These are phyloP conservation scores for Aphodius granarius DNA, from an alignment of 2,888 invertebrate genomes.

Conservation along the genomic window DNA sequence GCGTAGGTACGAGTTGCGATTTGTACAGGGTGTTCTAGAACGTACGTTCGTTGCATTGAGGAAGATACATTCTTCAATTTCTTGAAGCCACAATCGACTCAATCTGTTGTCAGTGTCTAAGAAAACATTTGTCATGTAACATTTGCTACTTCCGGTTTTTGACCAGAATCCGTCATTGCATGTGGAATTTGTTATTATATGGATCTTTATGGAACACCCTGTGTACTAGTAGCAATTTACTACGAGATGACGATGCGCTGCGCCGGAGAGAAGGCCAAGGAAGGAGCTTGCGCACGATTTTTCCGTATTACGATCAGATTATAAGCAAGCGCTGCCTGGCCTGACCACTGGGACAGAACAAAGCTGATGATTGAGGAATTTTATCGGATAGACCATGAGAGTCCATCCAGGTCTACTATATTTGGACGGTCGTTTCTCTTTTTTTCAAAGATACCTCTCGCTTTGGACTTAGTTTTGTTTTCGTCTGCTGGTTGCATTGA, in stretches of 20 bases:
- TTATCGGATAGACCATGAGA: conserved; percentile 30
- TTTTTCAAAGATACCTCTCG: background rate
- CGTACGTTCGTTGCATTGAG: background rate
- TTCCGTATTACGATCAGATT: background rate
- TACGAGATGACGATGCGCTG: background rate
- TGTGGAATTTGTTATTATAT: too few relatives aligned
- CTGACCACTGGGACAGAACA: conserved; percentile 18
- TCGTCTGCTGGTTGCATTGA: background rate
- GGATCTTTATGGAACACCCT: background rate
- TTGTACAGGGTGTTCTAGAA: background rate
- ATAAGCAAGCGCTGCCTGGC: background rate
- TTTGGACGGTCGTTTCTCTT: conserved; percentile 18
- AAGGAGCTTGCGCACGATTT: background rate
- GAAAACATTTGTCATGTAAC: too few relatives aligned
- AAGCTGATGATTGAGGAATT: conserved; percentile 35
- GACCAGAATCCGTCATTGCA: too few relatives aligned
- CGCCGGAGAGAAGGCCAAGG: background rate
- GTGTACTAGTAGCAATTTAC: background rate
- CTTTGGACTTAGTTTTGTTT: background rate
- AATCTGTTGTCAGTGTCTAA: too few relatives aligned
- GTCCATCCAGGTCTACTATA: conserved; percentile 24
- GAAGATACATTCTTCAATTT: too few relatives aligned
- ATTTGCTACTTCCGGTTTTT: too few relatives aligned
- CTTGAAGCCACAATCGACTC: too few relatives aligned
- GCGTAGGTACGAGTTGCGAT: background rate